Evolutionary conservation across 1,140 invertebrate species (phyloP), one percentile per base, ranked within the genome.

Genomic region (Heterodera carotae): DNA sequence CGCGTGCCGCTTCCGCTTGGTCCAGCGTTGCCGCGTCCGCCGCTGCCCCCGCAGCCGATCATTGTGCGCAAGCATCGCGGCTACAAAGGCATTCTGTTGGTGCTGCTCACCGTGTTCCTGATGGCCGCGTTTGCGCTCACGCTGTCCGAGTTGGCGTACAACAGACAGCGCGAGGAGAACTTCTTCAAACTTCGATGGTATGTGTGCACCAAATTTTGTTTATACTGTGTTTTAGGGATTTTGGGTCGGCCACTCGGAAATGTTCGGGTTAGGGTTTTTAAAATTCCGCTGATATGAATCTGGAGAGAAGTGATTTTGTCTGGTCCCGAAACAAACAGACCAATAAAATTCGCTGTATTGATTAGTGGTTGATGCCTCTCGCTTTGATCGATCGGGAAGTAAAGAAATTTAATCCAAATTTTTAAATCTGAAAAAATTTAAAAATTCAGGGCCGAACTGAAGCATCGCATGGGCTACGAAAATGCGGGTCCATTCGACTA

Each of bases 61-160:
- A 81, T 84, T 31, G 69, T 82, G 68, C 76, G 77, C 48, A 85
- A 87, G 76, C 74, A 84, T 12, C 86, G 85, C 64, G 78, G 81
- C 73, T 83, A 87, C 75, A 85, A 87, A 70, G 77, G 79, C 69
- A 77, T 87, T 43, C 53, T 86, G 4, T 36, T 87, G n/a, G 85
- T 88, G 59, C 79, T 85, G 79, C 70, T 85, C 6, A 76, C 72
- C 25, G 81, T 87, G 29, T 85, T 87, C 72, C 69, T 87, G 12
- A 78, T 85, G 48, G 84, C 83, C 43, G 62, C 86, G 18, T 84
- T 85, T 67, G 84, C 84, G 29, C 69, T 85, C 18, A 78, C 81
- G 48, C 75, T 85, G 31, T 85, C 83, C 29, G 84, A 85, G 76
- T 86, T 85, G 53, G 84, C 84, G 33, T 85, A 85, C 67, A 87